phyloP scores from a whole-genome alignment of 2,113 vertebrate species.

The Scopus umbretta region DNA sequence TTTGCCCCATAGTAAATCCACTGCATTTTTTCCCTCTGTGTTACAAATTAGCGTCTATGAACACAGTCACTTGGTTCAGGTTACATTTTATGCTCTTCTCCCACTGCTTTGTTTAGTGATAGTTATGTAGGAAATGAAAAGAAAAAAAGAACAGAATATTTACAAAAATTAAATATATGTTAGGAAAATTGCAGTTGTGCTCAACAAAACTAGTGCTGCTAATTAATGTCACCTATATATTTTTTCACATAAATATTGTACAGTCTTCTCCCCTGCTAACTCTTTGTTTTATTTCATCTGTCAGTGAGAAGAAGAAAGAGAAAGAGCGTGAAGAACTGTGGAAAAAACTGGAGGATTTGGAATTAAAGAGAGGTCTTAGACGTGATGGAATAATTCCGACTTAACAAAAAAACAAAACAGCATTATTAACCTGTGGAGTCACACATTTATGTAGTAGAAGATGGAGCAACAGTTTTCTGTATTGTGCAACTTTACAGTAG shows the following conservation, averaged over 20 bases:
- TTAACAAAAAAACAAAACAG: slow-evolving; percentile 81
- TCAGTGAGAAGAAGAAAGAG: slow-evolving; percentile 98
- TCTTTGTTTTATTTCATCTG: slow-evolving; percentile 53
- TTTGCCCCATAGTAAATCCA: not conserved
- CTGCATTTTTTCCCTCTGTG: not conserved
- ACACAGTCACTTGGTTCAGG: not conserved
- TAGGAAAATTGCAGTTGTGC: not conserved
- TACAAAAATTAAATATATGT: not conserved
- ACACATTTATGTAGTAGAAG: slow-evolving; percentile 85
- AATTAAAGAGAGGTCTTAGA: slow-evolving; percentile 96
- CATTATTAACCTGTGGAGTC: slow-evolving; percentile 81
- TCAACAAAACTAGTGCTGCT: not conserved
- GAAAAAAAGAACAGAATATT: not conserved
- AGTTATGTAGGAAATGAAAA: not conserved
- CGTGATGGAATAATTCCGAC: slow-evolving; percentile 96
- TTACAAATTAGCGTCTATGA: not conserved
- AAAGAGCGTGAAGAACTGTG: slow-evolving; percentile 98
- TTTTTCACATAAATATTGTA: not conserved
- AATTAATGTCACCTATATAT: not conserved
- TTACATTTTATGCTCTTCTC: not conserved
- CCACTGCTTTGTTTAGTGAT: not conserved
- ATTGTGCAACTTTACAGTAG: slow-evolving; percentile 99
- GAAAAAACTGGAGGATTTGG: slow-evolving; percentile 99
- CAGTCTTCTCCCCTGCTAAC: slow-evolving; percentile 25
- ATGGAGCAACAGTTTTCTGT: slow-evolving; percentile 90